Percentiles rank a stretch among this genome's conserved stretches.
phyloP scores from a whole-genome alignment of 2,888 invertebrate genomes.

The Lymantria monacha region DNA sequence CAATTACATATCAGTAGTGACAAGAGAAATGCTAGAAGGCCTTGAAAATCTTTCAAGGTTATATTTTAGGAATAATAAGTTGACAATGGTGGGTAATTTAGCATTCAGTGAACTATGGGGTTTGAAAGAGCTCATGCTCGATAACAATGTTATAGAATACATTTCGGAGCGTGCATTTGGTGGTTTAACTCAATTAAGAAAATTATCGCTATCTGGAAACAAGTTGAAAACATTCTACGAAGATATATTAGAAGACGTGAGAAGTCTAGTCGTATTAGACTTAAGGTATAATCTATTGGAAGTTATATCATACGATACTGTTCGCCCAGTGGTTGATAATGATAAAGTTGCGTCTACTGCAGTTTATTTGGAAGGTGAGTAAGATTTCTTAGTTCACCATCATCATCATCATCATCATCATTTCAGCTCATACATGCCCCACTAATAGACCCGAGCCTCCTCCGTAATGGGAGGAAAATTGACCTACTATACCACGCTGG shows the following conservation, averaged over 20 bases:
- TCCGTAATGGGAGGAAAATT: too few species aligned
- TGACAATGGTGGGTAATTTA: slow-evolving; percentile 89
- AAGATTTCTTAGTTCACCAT: slow-evolving; percentile 14
- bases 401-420: slow-evolving; percentile 15
- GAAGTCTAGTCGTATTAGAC: slow-evolving; percentile 87
- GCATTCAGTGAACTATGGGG: slow-evolving; percentile 90
- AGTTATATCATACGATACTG: slow-evolving; percentile 88
- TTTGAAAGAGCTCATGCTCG: slow-evolving; percentile 86
- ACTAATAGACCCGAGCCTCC: too few species aligned
- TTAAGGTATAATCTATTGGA: slow-evolving; percentile 89
- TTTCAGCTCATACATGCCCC: too few species aligned
- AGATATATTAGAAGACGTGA: slow-evolving; percentile 87
- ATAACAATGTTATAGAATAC: slow-evolving; percentile 86
- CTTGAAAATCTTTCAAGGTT: slow-evolving; percentile 87
- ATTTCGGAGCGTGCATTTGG: slow-evolving; percentile 90
- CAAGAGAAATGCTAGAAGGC: slow-evolving; percentile 89
- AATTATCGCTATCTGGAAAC: slow-evolving; percentile 88
- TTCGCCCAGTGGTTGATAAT: slow-evolving; percentile 88
- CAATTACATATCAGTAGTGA: slow-evolving; percentile 88
- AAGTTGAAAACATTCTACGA: slow-evolving; percentile 86
- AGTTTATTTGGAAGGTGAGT: slow-evolving; percentile 90
- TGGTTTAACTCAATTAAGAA: slow-evolving; percentile 86
- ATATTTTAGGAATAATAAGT: slow-evolving; percentile 87
- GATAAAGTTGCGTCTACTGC: slow-evolving; percentile 87
- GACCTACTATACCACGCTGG: too few species aligned